These are phyloP conservation scores for Lasioglossum baleicum DNA, from an alignment of 1,140 invertebrate genomes.

Conservation along the genomic window DNA sequence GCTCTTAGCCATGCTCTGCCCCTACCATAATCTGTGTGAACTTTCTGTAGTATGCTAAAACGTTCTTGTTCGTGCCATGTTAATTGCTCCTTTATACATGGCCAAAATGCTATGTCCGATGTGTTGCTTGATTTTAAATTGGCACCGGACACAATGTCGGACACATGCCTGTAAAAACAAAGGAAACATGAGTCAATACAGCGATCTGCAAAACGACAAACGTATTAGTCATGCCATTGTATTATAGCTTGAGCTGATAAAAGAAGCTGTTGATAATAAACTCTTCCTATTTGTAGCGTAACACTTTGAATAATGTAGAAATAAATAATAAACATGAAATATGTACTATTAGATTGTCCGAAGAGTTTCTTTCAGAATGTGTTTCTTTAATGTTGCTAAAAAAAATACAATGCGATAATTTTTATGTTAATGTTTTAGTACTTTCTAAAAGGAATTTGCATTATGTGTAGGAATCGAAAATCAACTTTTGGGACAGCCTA, in stretches of 20 bases:
- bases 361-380: too few species aligned
- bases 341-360: not conserved
- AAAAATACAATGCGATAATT: too few species aligned
- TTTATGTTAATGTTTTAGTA: too few species aligned
- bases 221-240: not conserved
- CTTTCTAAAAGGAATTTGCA: too few species aligned
- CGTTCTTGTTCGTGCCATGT: slow-evolving; percentile 93
- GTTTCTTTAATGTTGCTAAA: too few species aligned
- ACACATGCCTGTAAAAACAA: slow-evolving; percentile 80
- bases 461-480: too few species aligned
- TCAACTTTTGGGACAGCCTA: too few species aligned
- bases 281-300: not conserved
- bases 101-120: slow-evolving; percentile 83
- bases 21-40: slow-evolving; percentile 89
- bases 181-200: not conserved
- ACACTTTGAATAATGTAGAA: too few species aligned
- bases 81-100: slow-evolving; percentile 85
- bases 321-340: too few species aligned
- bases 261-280: not conserved
- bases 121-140: slow-evolving; percentile 46
- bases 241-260: not conserved
- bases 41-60: slow-evolving; percentile 88
- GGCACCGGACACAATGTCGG: slow-evolving; percentile 81
- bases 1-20: slow-evolving; percentile 93
- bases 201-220: too few species aligned